Evolutionary conservation across 2,797 vertebrate species (phyloP).

Genomic region (Varecia variegata): DNA sequence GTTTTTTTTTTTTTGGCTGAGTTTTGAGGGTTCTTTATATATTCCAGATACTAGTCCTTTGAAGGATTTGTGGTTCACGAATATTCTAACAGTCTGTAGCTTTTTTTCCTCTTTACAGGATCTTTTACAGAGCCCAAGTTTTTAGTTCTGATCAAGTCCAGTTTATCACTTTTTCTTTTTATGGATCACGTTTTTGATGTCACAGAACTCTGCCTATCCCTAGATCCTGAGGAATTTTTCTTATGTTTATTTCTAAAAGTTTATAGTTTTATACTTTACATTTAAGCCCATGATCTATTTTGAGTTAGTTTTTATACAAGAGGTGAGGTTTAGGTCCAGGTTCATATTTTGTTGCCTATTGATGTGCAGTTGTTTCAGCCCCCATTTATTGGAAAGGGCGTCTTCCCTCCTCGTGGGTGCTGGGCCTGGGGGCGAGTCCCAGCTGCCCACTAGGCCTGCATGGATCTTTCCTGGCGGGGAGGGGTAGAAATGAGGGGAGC

Average conservation of each 20-base stretch:
- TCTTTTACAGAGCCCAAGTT: not conserved
- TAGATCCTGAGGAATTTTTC: not conserved
- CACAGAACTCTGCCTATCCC: not conserved
- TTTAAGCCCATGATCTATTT: not conserved
- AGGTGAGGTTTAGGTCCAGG: not conserved
- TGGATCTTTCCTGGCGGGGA: not conserved
- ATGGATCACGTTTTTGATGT: not conserved
- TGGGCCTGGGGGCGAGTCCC: not conserved
- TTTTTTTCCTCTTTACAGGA: not conserved
- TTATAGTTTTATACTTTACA: not conserved
- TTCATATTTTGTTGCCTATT: rapidly evolving
- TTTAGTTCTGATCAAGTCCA: not conserved
- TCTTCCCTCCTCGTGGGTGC: not conserved
- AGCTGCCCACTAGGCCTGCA: not conserved
- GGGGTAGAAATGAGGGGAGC: not conserved
- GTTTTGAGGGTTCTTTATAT: not conserved
- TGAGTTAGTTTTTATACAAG: not conserved
- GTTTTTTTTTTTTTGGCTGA: not conserved
- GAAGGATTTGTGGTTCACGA: not conserved
- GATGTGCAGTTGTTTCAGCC: not conserved
- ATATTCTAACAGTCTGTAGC: not conserved
- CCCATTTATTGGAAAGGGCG: not conserved
- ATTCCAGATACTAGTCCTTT: not conserved
- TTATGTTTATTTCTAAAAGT: not conserved
- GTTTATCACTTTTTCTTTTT: not conserved